Evolutionary conservation across 2,888 invertebrate genomes (phyloP), one percentile per base, ranked within the genome.

Genomic region (Drosophila imparisetae): DNA sequence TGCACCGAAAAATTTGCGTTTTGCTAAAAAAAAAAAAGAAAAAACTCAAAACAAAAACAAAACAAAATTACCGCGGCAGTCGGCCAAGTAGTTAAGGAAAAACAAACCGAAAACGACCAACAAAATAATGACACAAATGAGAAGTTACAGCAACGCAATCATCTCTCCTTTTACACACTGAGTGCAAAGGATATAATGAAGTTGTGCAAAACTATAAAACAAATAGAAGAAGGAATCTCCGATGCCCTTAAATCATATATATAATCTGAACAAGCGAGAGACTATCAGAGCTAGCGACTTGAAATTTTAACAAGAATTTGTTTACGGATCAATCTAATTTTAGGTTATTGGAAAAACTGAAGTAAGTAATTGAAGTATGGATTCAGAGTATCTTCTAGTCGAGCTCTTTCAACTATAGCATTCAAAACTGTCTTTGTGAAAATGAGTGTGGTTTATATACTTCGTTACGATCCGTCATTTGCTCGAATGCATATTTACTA

Each of bases 1-100:
- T 90, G 87, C 87, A 74, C 82, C 77, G 80, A 90, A 90, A 87
- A 87, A 89, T 86, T 86, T 88, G 75, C 85, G 67, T 78, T 80
- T 73, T 72, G 49, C 62, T 66, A 49, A 64, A 24, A 60, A 38
- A 30, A 42, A 66, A 42, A 18, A 60, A 38, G 21, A 42, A 66
- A 42, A 54, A 50, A 45, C 42, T 2, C 8, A 57, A 34, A 53
- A 63, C 50, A 71, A 49, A 62, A 62, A 49, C 27, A 38, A 55
- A 55, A 55, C 38, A 69, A 57, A 60, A 71, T 67, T 55, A 64
- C 65, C 48, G 66, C 63, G 68, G 58, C 69, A 49, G 49, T 66
- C 55, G 66, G 69, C 53, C 69, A 80, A 81, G 80, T 76, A 77
- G 72, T 76, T 76, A 55, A 66, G 64, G 59, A 50, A 65, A 76